These are phyloP conservation scores for Endotricha flammealis DNA, from an alignment of 2,888 invertebrate species.

Conservation along the genomic window DNA sequence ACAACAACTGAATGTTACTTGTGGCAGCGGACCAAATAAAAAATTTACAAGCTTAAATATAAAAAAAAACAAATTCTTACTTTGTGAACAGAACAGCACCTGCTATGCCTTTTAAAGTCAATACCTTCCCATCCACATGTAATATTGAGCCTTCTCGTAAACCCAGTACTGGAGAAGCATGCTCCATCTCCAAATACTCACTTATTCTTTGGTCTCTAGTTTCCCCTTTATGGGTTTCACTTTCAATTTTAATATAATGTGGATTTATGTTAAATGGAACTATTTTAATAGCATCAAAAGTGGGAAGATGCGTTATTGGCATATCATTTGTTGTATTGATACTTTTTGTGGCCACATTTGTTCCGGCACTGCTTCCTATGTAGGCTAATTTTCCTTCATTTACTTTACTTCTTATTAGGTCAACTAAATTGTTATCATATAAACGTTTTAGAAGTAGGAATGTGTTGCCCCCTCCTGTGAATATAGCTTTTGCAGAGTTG, in stretches of 20 bases:
- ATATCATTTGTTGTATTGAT: conserved; percentile 93
- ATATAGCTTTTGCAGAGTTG: conserved; percentile 82
- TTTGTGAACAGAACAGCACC: conserved; percentile 81
- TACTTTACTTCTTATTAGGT: conserved; percentile 80
- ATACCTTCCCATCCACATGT: conserved; percentile 76
- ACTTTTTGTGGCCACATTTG: conserved; percentile 88
- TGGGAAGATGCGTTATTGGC: conserved; percentile 89
- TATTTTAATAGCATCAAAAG: conserved; percentile 83
- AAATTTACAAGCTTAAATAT: too few species aligned
- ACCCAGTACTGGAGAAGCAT: conserved; percentile 81
- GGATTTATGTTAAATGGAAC: conserved; percentile 92
- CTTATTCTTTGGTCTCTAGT: conserved; percentile 85
- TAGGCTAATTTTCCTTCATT: conserved; percentile 82
- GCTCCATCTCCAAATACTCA: conserved; percentile 81
- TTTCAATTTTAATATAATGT: conserved; percentile 84
- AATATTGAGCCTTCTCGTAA: conserved; percentile 85
- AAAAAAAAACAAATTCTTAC: conserved; percentile 59
- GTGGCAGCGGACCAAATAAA: too few species aligned
- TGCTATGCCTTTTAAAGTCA: conserved; percentile 79
- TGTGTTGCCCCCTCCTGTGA: conserved; percentile 90
- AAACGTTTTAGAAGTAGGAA: conserved; percentile 84
- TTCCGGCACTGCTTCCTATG: conserved; percentile 89
- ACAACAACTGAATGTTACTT: too few species aligned
- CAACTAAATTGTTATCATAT: conserved; percentile 82
- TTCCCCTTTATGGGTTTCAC: conserved; percentile 85